Evolutionary conservation across 2,888 invertebrate species (phyloP).

Genomic region (Heliconius aoede): DNA sequence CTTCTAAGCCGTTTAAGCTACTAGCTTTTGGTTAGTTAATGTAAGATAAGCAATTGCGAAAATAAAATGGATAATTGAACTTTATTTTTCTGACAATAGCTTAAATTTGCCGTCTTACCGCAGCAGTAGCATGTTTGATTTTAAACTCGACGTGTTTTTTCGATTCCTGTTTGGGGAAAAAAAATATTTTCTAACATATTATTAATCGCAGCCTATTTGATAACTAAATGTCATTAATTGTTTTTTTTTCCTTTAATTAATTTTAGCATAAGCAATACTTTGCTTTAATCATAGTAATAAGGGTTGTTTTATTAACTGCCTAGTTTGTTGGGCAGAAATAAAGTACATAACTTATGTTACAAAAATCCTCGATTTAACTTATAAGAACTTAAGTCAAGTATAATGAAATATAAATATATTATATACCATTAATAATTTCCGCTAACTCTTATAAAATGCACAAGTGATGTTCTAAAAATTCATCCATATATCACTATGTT

Average conservation of each 20-base stretch:
- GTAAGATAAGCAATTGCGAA: no score
- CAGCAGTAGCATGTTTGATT: no score
- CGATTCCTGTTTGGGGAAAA: no score
- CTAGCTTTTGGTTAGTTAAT: constrained; percentile 12
- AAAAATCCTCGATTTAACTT: not conserved
- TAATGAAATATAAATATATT: no score
- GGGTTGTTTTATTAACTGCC: no score
- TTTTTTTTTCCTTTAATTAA: not conserved
- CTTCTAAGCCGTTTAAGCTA: constrained; percentile 44
- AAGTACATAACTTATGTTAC: not conserved
- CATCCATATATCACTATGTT: constrained; percentile 72
- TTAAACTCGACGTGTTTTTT: no score
- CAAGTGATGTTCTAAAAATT: constrained; percentile 69
- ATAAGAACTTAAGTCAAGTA: not conserved
- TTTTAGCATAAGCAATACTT: not conserved
- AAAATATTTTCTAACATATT: no score
- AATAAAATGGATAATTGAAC: no score
- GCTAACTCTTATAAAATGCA: constrained; percentile 47
- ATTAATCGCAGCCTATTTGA: not conserved
- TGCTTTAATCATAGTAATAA: no score
- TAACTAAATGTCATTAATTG: not conserved
- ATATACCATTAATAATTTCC: not conserved
- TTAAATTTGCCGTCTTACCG: no score
- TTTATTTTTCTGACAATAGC: no score
- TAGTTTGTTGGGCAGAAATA: not conserved